phyloP scores from a whole-genome alignment of 2,888 invertebrate species.

The Dendrolimus houi region DNA sequence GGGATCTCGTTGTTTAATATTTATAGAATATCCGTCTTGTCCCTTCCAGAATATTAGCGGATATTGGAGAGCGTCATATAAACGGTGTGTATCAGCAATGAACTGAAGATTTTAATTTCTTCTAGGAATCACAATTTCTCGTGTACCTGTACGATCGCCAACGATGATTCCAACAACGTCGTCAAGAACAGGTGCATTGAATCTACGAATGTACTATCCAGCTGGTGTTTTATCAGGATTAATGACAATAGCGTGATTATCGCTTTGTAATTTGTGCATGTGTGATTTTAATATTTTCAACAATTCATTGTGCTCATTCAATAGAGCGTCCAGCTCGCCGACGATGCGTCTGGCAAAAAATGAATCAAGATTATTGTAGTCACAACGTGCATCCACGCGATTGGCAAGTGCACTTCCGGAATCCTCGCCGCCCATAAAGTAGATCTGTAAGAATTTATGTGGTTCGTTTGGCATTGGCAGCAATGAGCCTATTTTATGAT shows the following conservation, averaged over 20 bases:
- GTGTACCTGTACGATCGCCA: constrained; percentile 8
- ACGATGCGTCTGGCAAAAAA: constrained; percentile 8
- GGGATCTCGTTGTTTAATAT: constrained; percentile 5
- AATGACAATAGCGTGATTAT: constrained; percentile 16
- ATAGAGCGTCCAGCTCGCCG: constrained; percentile 7
- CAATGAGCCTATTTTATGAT: constrained; percentile 17
- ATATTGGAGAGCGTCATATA: constrained; percentile 11
- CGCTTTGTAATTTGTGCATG: constrained; percentile 21
- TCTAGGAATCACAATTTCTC: constrained; percentile 9
- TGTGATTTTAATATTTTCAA: constrained; percentile 30
- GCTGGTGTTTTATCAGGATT: constrained; percentile 27
- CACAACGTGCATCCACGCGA: constrained; percentile 19
- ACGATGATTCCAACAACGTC: constrained; percentile 14
- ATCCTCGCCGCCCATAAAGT: constrained; percentile 13
- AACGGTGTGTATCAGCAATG: constrained; percentile 6
- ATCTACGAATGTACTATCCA: constrained; percentile 32
- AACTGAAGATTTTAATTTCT: constrained; percentile 8
- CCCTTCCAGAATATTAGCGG: constrained; percentile 12
- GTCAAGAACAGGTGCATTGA: constrained; percentile 27
- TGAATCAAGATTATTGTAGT: constrained; percentile 14
- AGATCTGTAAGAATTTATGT: constrained; percentile 12
- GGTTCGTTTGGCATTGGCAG: constrained; percentile 14
- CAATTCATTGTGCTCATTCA: constrained; percentile 24
- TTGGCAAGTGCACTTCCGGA: constrained; percentile 18
- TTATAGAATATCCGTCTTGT: constrained; percentile 9